Percentiles rank a stretch among this genome's conserved stretches.
phyloP scores from a whole-genome alignment of 2,888 invertebrate species.

The Coenonympha glycerion region DNA sequence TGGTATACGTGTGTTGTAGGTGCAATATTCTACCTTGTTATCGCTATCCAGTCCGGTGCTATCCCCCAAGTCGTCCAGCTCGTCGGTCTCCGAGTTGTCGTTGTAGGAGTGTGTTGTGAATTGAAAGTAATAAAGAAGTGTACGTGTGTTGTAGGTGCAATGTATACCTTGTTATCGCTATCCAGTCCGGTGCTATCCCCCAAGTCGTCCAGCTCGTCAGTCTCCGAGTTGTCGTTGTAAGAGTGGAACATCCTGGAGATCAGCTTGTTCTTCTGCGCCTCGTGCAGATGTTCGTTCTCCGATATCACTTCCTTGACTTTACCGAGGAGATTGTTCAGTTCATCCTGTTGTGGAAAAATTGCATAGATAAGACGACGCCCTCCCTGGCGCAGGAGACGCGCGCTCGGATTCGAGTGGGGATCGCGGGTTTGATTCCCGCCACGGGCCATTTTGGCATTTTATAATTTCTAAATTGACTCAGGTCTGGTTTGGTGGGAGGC shows the following conservation, averaged over 20 bases:
- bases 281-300: slow-evolving; percentile 88
- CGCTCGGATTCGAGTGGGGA: too few relatives aligned
- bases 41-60: slow-evolving; percentile 69
- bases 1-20: too few relatives aligned
- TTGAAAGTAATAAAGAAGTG: too few relatives aligned
- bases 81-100: slow-evolving; percentile 64
- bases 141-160: too few relatives aligned
- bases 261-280: slow-evolving; percentile 83
- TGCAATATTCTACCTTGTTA: too few relatives aligned
- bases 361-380: too few relatives aligned
- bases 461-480: too few relatives aligned
- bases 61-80: slow-evolving; percentile 61
- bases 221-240: slow-evolving; percentile 65
- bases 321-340: slow-evolving; percentile 83
- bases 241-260: slow-evolving; percentile 79
- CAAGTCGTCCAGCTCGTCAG: slow-evolving; percentile 63
- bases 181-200: slow-evolving; percentile 68
- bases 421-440: too few relatives aligned
- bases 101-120: slow-evolving; percentile 77
- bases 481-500: too few relatives aligned
- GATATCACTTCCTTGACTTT: slow-evolving; percentile 91
- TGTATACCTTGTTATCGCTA: slow-evolving; percentile 67
- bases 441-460: too few relatives aligned
- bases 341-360: slow-evolving; percentile 72
- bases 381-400: too few relatives aligned